Evolutionary conservation across 2,797 vertebrate species (phyloP).

Genomic region (Babyrousa celebensis): DNA sequence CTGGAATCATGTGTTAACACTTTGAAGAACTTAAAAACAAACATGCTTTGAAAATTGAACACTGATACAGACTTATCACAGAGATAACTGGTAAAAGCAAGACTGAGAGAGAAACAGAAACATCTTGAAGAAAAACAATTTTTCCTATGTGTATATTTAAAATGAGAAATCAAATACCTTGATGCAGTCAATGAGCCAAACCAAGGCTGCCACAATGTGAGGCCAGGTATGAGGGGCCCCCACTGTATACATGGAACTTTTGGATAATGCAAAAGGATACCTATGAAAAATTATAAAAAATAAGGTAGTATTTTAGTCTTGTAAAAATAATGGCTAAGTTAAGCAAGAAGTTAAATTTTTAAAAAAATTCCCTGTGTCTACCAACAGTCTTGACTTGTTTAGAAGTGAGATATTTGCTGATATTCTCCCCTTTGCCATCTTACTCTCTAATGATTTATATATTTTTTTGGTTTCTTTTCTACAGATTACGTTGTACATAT

Average conservation of each 20-base stretch:
- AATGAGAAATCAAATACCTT: slow-evolving; percentile 93
- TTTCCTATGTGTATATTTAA: slow-evolving; percentile 21
- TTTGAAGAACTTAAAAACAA: slow-evolving; percentile 66
- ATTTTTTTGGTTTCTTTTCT: slow-evolving; percentile 26
- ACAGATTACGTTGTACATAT: not conserved
- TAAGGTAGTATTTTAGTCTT: not conserved
- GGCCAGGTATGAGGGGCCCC: slow-evolving; percentile 99
- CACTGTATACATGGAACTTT: slow-evolving; percentile 98
- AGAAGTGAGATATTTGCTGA: not conserved
- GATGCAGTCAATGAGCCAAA: slow-evolving; percentile 97
- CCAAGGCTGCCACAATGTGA: slow-evolving; percentile 96
- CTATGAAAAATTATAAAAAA: slow-evolving; percentile 88
- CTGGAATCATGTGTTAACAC: not conserved
- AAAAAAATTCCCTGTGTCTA: not conserved
- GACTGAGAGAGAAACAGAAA: slow-evolving; percentile 46
- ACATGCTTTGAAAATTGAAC: slow-evolving; percentile 54
- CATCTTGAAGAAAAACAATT: not conserved
- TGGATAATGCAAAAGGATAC: slow-evolving; percentile 97
- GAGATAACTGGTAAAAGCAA: slow-evolving; percentile 32
- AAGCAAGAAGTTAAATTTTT: slow-evolving; percentile 25
- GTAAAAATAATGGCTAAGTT: slow-evolving; percentile 46
- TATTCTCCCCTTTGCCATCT: not conserved
- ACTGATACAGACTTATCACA: not conserved
- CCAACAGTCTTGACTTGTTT: slow-evolving; percentile 2
- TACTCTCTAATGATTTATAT: not conserved